Base-by-base conservation (phyloP, 2,888 invertebrate species). In the Amphipyra berbera region DNA sequence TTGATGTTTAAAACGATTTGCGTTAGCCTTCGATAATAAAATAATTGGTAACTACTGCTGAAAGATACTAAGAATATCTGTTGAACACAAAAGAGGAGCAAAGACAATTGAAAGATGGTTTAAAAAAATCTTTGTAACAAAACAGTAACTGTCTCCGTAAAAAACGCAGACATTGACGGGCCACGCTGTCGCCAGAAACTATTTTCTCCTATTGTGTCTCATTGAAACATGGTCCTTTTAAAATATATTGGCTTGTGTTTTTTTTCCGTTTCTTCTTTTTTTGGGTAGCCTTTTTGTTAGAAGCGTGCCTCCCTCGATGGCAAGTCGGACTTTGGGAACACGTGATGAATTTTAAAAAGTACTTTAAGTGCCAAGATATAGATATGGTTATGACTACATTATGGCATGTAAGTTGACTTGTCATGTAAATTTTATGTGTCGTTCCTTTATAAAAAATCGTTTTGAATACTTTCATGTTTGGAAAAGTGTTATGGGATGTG, bases 331-430 rank as follows among this genome's bases (percentile, higher is more conserved):
- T 88, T 86, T 80, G 73, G 78, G 76, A 79, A 90, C 90, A 89
- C 76, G 92, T 90, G 92, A 90, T 92, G 93, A 93, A 94, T 94
- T 93, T 92, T 90, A 93, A 94, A 89, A 89, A 87, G 88, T 87
- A 71, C 81, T 72, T 82, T 87, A 83, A 84, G 84, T 86, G 78
- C 81, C 81, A 84, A 88, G 87, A 80, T 88, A 83, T 84, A 87
- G 85, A 84, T 89, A 89, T 85, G 85, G 86, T 86, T 89, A 88
- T 88, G 87, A 82, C 88, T 89, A 87, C 87, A 88, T 89, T 85
- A 87, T 73, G 78, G 79, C 78, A 81, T 86, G 82, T 86, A 86
- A 87, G 87, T 87, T 85, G 83, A 79, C 82, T 88, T 90, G 89
- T 91, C 87, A 91, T 91, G 90, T 90, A 87, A 89, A 89, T 89